Evolutionary conservation across 2,888 invertebrate genomes (phyloP).

Genomic region (Dasypolia templi): DNA sequence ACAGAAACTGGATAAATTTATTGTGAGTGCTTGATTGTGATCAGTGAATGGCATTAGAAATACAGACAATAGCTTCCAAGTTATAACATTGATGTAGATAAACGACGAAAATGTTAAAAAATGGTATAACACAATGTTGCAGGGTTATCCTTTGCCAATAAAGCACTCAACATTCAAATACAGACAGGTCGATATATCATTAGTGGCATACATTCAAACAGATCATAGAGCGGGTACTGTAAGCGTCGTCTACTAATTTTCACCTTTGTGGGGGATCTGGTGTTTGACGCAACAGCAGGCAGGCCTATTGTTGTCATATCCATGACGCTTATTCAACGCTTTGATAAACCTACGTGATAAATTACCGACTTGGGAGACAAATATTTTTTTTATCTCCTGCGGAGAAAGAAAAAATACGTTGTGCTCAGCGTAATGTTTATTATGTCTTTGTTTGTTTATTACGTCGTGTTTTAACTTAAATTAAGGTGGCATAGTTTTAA

Average conservation of each 20-base stretch:
- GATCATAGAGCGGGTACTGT: conserved; percentile 58
- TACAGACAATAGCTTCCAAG: conserved; percentile 4
- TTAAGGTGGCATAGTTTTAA: conserved; percentile 9
- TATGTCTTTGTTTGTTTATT: conserved; percentile 47
- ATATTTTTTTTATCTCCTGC: conserved; percentile 58
- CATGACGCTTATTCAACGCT: conserved; percentile 73
- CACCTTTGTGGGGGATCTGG: conserved; percentile 67
- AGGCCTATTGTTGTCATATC: conserved; percentile 76
- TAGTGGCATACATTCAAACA: conserved; percentile 47
- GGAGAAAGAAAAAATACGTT: conserved; percentile 52
- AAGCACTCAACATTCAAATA: conserved; percentile 2
- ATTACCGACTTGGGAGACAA: conserved; percentile 72
- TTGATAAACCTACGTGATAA: conserved; percentile 77
- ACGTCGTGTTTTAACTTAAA: conserved; percentile 15
- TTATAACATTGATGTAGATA: no score
- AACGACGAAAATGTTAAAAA: no score
- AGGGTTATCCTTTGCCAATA: not conserved
- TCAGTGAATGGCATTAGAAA: conserved; percentile 13
- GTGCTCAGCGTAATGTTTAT: conserved; percentile 41
- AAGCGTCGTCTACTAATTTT: conserved; percentile 67
- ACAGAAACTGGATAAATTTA: conserved; percentile 28
- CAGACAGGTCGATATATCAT: conserved; percentile 4
- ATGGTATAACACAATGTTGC: conserved; percentile 2
- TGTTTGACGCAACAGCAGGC: conserved; percentile 67
- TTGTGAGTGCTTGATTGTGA: conserved; percentile 40